Percentiles rank a stretch among this genome's conserved stretches.
These are phyloP conservation scores for Pelobates fuscus DNA, from an alignment of 2,113 vertebrate genomes.

Conservation along the genomic window DNA sequence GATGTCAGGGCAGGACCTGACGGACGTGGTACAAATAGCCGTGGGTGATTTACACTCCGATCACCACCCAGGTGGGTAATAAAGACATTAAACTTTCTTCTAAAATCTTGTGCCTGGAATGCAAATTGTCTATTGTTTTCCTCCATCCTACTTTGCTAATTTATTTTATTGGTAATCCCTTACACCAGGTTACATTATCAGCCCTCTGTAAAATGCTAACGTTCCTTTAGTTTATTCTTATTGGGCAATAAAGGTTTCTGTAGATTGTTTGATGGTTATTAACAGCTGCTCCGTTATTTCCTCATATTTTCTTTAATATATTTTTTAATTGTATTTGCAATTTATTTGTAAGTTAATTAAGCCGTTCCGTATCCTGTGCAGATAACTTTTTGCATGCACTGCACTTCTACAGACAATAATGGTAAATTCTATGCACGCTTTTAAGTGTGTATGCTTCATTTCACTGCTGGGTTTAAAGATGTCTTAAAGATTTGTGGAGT, in stretches of 20 bases:
- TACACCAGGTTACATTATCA: not conserved
- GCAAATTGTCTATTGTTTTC: not conserved
- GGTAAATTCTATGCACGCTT: not conserved
- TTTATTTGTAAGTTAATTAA: constrained; percentile 38
- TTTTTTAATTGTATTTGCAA: constrained; percentile 1
- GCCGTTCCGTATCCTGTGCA: not conserved
- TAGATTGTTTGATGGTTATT: constrained; percentile 20
- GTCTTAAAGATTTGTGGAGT: constrained; percentile 33
- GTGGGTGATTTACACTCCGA: constrained; percentile 88
- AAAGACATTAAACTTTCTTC: not conserved
- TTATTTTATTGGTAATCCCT: not conserved
- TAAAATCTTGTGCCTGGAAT: not conserved
- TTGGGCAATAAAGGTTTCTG: constrained; percentile 2
- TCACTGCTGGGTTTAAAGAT: constrained; percentile 15
- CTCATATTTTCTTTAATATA: not conserved
- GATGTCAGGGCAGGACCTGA: constrained; percentile 94
- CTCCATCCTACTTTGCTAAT: too few relatives aligned
- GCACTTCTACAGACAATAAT: not conserved
- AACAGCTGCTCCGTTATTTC: not conserved
- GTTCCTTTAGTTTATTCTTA: constrained; percentile 19
- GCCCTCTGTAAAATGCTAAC: not conserved
- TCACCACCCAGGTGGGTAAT: constrained; percentile 76
- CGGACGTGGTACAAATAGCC: constrained; percentile 95
- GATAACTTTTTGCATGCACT: not conserved
- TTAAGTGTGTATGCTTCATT: constrained; percentile 11